These are phyloP conservation scores for Seriola aureovittata DNA, from an alignment of 2,113 vertebrate genomes.

Conservation along the genomic window DNA sequence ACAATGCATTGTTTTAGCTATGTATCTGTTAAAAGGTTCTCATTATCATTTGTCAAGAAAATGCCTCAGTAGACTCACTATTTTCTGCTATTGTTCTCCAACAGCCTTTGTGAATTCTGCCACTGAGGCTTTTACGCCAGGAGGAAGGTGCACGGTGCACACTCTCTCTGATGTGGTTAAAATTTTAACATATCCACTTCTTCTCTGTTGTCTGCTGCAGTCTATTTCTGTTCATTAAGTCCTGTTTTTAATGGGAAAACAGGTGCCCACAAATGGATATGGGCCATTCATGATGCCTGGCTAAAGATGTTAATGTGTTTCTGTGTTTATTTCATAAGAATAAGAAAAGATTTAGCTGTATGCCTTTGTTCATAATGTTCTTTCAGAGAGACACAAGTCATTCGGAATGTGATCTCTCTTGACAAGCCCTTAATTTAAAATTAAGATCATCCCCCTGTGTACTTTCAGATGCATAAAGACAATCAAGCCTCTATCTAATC, in stretches of 20 bases:
- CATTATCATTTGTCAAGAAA: conserved; percentile 34
- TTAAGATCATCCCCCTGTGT: conserved; percentile 41
- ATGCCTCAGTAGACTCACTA: conserved; percentile 17
- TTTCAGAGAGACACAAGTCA: conserved; percentile 33
- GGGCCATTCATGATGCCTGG: conserved; percentile 2
- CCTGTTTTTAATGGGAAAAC: conserved; percentile 33
- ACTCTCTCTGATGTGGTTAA: conserved; percentile 9
- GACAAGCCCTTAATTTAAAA: conserved; percentile 54
- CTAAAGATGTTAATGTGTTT: conserved; percentile 17
- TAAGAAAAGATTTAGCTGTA: background rate
- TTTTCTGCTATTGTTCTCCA: conserved; percentile 41
- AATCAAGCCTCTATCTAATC: conserved; percentile 35
- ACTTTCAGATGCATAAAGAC: conserved; percentile 33
- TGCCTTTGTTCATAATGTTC: conserved; percentile 23
- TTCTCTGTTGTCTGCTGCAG: conserved; percentile 21
- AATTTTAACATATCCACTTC: conserved; percentile 21
- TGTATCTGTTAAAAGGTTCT: conserved; percentile 1
- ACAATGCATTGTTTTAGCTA: background rate
- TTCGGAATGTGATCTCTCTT: conserved; percentile 28
- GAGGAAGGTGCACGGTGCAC: conserved; percentile 20
- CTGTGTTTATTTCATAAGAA: conserved; percentile 26
- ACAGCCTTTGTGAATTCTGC: conserved; percentile 21
- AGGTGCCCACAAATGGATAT: conserved; percentile 11
- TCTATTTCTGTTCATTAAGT: conserved; percentile 36
- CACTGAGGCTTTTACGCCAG: conserved; percentile 6